Evolutionary conservation across 92 coral and sea anemone species (phyloP), one percentile per base, ranked within the genome.

Genomic region (Umimayanthus chanpuru): DNA sequence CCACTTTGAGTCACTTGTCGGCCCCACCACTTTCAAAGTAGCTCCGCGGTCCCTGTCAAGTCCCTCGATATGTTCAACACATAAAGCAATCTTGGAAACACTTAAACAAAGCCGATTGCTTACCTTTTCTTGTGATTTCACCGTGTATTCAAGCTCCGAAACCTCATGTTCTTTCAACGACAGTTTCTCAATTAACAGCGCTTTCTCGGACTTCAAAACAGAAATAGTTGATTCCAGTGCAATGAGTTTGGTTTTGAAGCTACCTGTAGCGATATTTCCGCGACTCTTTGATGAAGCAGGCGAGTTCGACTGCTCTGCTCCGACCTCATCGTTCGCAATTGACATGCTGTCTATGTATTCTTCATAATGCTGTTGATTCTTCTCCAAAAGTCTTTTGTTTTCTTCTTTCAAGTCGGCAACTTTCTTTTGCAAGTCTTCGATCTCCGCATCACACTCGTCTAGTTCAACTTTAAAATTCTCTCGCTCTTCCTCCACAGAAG

Each of bases 181-280:
- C 40, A 95, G 93, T 47, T 92, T 87, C 77, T 83, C 93, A 86
- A 88, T 91, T 56, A 95, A 82, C 65, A 88, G 68, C 56, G 90
- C 80, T 16, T 93, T 91, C 83, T 95, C 98, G n/a, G 91, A 89
- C 70, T 88, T 92, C 82, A 94, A 89, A 53, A 81, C 93, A 18
- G 88, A 89, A 55, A 90, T 88, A 14, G 89, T 84, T n/a, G 92
- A 89, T 78, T 93, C 92, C 88, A 91, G 85, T 73, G 93, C 91
- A 64, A 89, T 20, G 20, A 89, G 58, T 8, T 88, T 92, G 1
- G 90, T 74, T 40, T 81, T 88, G 36, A 89, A 84, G 50, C 65
- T 83, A 50, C 67, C 75, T 15, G 66, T 44, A 18, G 88, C 11
- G 47, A 76, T 49, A 8, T 26, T 39, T 67, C 23, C 50, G 25